Evolutionary conservation across 2,113 vertebrate genomes (phyloP).

Genomic region (Pongo pygmaeus): DNA sequence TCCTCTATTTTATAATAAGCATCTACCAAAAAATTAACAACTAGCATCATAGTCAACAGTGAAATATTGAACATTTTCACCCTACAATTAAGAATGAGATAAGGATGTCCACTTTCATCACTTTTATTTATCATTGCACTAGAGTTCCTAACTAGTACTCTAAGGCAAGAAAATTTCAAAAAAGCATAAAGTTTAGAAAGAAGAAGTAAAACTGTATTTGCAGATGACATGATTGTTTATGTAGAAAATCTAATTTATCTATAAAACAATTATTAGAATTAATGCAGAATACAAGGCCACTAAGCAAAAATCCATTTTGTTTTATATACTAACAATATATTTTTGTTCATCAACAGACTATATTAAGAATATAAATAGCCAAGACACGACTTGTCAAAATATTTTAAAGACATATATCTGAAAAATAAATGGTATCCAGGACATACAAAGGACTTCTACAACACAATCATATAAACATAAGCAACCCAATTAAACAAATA

Average conservation of each 20-base stretch:
- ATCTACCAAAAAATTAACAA: not conserved
- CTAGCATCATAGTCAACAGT: not conserved
- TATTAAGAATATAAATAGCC: not conserved
- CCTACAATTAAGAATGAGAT: not conserved
- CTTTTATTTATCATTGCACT: too few species aligned
- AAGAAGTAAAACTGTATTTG: not conserved
- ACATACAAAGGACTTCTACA: not conserved
- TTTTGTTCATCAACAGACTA: not conserved
- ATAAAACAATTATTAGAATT: not conserved
- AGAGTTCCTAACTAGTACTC: not conserved
- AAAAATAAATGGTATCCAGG: not conserved
- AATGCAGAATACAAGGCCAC: not conserved
- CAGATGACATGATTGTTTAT: not conserved
- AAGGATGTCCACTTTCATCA: rapidly evolving
- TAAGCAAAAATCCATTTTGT: not conserved
- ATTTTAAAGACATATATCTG: not conserved
- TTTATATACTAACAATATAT: not conserved
- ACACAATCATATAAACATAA: not conserved
- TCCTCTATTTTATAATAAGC: not conserved
- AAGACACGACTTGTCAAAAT: not conserved
- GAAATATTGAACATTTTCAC: not conserved
- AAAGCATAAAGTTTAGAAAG: not conserved
- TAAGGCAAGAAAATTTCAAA: not conserved
- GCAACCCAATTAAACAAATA: not conserved
- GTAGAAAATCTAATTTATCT: not conserved